Evolutionary conservation across 2,888 invertebrate species (phyloP).

Genomic region (Stratiomys singularior): DNA sequence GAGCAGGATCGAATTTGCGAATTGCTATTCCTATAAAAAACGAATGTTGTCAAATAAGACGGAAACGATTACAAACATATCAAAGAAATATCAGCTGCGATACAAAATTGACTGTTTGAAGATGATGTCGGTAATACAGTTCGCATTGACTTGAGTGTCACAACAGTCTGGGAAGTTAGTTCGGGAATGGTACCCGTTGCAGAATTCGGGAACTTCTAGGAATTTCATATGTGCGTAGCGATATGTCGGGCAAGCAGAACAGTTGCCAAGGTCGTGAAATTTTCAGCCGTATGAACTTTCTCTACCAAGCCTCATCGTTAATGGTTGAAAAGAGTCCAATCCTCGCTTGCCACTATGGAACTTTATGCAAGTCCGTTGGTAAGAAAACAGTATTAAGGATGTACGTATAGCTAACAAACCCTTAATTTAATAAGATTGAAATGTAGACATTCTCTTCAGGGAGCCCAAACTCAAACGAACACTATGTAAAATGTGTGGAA

Average conservation of each 20-base stretch:
- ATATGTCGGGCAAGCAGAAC: slow-evolving; percentile 43
- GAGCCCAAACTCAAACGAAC: slow-evolving; percentile 62
- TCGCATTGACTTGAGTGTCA: too few relatives aligned
- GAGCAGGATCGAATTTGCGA: too few relatives aligned
- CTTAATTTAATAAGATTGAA: neutral
- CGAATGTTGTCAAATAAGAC: too few relatives aligned
- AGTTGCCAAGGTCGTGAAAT: slow-evolving; percentile 57
- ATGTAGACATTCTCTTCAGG: slow-evolving; percentile 52
- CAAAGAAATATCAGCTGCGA: too few relatives aligned
- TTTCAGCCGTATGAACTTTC: slow-evolving; percentile 62
- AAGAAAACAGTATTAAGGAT: slow-evolving; percentile 62
- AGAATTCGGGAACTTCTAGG: too few relatives aligned
- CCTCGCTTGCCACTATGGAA: slow-evolving; percentile 62
- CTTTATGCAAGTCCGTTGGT: slow-evolving; percentile 60
- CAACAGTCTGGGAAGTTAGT: too few relatives aligned
- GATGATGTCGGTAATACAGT: neutral
- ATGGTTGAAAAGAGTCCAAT: slow-evolving; percentile 60
- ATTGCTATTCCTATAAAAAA: too few relatives aligned
- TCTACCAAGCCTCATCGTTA: slow-evolving; percentile 63
- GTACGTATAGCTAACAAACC: slow-evolving; percentile 56
- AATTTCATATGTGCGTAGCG: too few relatives aligned
- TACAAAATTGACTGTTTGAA: too few relatives aligned
- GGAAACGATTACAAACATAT: too few relatives aligned
- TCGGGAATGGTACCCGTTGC: too few relatives aligned
- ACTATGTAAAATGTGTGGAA: slow-evolving; percentile 62